Evolutionary conservation across 2,888 invertebrate species (phyloP), one percentile per base, ranked within the genome.

Genomic region (Pyralis farinalis): DNA sequence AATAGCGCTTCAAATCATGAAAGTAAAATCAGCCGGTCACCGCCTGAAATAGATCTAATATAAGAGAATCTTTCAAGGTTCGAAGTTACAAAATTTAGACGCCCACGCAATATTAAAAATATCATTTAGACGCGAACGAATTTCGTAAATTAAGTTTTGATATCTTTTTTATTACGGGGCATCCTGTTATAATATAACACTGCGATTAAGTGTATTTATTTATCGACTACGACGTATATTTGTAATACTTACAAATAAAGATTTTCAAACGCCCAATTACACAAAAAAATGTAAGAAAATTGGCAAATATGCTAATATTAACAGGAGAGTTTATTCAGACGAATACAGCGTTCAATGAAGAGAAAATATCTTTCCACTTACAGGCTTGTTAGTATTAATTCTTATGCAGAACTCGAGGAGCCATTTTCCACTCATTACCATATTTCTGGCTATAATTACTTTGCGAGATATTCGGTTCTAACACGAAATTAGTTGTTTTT

Each of bases 101-200:
- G 37, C 69, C 67, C 51, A 67, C 69, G 58, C 51, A 37, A 41
- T 51, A 56, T 60, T 58, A 53, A 59, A 66, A 61, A 63, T 69
- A 66, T 53, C 55, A 46, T 55, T 54, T 47, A 53, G 45, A 54
- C 34, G 20, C 16, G 27, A 28, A 25, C 25, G 7, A 25, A 25
- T 8, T 25, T 25, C 25, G 7, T 25, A n/a, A 8, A 8, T 25
- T 25, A 25, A 25, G 25, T 25, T 25, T 25, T 25, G 7, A 8
- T 25, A 8, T 25, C 7, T 5, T 25, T 25, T 25, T 25, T 25
- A 25, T 25, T 8, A n/a, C 25, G 25, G 25, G 25, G 7, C n/a
- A n/a, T 25, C 25, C 25, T 25, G 25, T 25, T 25, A 2, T 4
- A 16, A 16, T n/a, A n/a, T n/a, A n/a, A 16, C 4, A 16, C 4